Percentiles rank a stretch among this genome's conserved stretches.
phyloP scores from a whole-genome alignment of 2,888 invertebrate species.

The Drosophila stalkeri region DNA sequence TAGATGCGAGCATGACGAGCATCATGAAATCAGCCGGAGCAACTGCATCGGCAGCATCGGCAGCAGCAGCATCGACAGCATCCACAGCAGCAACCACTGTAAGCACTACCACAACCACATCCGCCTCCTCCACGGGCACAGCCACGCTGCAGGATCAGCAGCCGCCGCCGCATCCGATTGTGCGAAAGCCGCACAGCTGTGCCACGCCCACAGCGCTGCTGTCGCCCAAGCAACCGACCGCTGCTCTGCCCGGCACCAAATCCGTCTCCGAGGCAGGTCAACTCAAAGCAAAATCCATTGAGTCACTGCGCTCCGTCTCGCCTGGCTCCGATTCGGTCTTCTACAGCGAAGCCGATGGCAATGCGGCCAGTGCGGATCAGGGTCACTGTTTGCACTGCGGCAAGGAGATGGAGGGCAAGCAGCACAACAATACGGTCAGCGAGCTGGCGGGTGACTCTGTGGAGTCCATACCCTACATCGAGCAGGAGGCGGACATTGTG shows the following conservation, averaged over 20 bases:
- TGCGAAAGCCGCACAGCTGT: constrained; percentile 66
- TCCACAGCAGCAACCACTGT: constrained; percentile 15
- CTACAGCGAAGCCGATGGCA: constrained; percentile 91
- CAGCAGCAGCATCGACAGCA: not conserved
- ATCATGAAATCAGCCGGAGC: constrained; percentile 13
- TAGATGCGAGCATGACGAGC: constrained; percentile 75
- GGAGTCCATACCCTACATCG: constrained; percentile 84
- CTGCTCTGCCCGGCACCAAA: constrained; percentile 39
- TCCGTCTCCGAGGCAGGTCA: constrained; percentile 83
- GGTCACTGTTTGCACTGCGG: constrained; percentile 94
- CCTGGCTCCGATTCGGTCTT: constrained; percentile 96
- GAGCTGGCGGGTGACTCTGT: constrained; percentile 82
- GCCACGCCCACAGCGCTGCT: constrained; percentile 65
- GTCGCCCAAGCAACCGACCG: constrained; percentile 45
- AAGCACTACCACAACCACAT: constrained; percentile 36
- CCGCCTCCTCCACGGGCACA: constrained; percentile 37
- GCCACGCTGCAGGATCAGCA: constrained; percentile 39
- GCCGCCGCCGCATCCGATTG: constrained; percentile 20
- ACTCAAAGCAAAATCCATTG: constrained; percentile 93
- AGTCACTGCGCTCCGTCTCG: constrained; percentile 94
- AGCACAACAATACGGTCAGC: constrained; percentile 71
- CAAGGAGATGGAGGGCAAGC: constrained; percentile 90
- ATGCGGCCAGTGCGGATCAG: constrained; percentile 86
- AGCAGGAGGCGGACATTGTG: constrained; percentile 89
- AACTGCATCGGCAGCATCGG: constrained; percentile 11